A percentile compares a stretch with the other conserved stretches of the same genome.
phyloP scores from a whole-genome alignment of 2,113 vertebrate species.

The Psophia crepitans region DNA sequence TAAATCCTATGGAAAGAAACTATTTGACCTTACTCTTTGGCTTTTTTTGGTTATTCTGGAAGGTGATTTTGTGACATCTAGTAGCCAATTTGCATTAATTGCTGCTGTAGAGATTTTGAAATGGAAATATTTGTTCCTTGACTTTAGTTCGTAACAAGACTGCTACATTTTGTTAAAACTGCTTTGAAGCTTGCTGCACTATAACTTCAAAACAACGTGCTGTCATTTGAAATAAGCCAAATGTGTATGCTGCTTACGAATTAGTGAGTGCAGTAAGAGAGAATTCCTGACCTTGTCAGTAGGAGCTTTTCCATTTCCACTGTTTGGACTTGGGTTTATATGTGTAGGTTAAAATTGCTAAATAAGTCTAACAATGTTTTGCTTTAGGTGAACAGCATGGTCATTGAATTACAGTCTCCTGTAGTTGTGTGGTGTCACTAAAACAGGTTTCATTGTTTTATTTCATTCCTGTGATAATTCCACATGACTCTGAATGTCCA shows the following conservation, averaged over 20 bases:
- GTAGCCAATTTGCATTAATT: slow-evolving; percentile 41
- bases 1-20: slow-evolving; percentile 15
- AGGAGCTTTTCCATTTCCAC: slow-evolving; percentile 45
- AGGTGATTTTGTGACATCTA: slow-evolving; percentile 42
- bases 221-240: slow-evolving; percentile 43
- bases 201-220: slow-evolving; percentile 11
- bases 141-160: slow-evolving; percentile 12
- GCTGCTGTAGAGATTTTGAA: slow-evolving; percentile 55
- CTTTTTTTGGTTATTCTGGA: slow-evolving; percentile 37
- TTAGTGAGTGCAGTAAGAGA: slow-evolving; percentile 57
- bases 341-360: slow-evolving; percentile 35
- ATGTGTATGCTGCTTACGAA: slow-evolving; percentile 51
- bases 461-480: slow-evolving; percentile 23
- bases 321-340: slow-evolving; percentile 44
- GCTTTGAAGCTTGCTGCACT: slow-evolving; percentile 27
- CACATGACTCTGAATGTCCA: slow-evolving; percentile 4
- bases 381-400: slow-evolving; percentile 49
- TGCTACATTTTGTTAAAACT: background rate
- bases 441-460: slow-evolving; percentile 27
- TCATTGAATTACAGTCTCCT: slow-evolving; percentile 41
- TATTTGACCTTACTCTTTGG: slow-evolving; percentile 43
- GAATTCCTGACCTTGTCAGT: slow-evolving; percentile 21
- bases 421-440: slow-evolving; percentile 30
- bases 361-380: slow-evolving; percentile 39
- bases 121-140: slow-evolving; percentile 28